A percentile compares a stretch with the other conserved stretches of the same genome.
phyloP scores from a whole-genome alignment of 2,113 vertebrate species.

The Poeciliopsis turrubarensis region DNA sequence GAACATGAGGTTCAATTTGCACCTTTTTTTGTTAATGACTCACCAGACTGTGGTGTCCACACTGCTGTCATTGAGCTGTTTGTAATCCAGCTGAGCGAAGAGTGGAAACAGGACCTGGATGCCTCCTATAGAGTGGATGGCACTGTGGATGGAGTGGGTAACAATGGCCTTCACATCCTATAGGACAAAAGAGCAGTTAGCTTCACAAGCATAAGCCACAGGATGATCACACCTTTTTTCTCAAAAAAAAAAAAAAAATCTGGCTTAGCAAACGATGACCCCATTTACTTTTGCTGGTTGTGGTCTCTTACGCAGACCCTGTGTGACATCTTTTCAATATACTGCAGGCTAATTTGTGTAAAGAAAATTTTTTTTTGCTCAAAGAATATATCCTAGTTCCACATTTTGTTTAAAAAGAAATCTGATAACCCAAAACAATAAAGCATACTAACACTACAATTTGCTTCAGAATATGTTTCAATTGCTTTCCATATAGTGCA shows the following conservation, averaged over 20 bases:
- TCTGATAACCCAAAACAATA: background rate
- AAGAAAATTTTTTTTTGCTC: background rate
- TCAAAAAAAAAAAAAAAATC: too few relatives aligned
- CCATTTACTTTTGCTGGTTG: too few relatives aligned
- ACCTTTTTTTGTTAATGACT: conserved; percentile 26
- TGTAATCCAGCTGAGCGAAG: conserved; percentile 96
- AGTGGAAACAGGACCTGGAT: conserved; percentile 99
- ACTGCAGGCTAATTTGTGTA: too few relatives aligned
- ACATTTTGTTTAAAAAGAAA: background rate
- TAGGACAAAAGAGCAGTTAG: conserved; percentile 25
- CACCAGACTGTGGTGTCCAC: conserved; percentile 97
- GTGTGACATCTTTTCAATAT: too few relatives aligned
- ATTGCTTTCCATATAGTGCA: background rate
- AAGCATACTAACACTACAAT: background rate
- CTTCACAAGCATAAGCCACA: too few relatives aligned
- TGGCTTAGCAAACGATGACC: too few relatives aligned
- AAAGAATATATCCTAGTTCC: background rate
- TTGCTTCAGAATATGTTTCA: background rate
- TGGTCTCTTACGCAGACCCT: too few relatives aligned
- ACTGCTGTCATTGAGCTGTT: conserved; percentile 93
- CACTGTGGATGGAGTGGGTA: conserved; percentile 99
- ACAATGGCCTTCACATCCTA: conserved; percentile 99
- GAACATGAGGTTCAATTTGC: conserved; percentile 16
- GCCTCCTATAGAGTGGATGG: conserved; percentile 98
- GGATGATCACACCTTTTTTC: too few relatives aligned